These are phyloP conservation scores for Nomada fucata DNA, from an alignment of 2,888 invertebrate species.

Conservation along the genomic window DNA sequence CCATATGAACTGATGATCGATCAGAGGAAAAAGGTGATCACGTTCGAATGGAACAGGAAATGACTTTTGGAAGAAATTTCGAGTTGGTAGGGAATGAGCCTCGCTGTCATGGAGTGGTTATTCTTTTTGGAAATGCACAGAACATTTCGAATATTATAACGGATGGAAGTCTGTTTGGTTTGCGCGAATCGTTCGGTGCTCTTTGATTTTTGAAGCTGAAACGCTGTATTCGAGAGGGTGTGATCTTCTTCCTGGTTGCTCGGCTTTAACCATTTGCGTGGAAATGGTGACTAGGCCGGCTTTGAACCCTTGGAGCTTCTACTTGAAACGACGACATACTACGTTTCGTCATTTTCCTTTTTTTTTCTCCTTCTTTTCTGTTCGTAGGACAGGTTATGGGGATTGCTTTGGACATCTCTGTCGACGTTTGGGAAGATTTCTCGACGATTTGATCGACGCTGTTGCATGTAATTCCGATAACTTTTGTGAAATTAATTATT, in stretches of 20 bases:
- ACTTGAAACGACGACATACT: constrained; percentile 36
- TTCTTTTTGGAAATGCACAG: neutral
- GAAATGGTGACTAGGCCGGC: constrained; percentile 43
- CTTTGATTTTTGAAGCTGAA: constrained; percentile 52
- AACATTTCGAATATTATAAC: neutral
- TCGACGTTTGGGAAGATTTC: neutral
- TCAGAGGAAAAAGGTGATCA: no score
- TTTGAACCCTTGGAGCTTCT: constrained; percentile 26
- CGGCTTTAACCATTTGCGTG: constrained; percentile 53
- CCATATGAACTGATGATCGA: no score
- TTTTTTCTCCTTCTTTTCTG: no score
- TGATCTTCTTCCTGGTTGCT: constrained; percentile 41
- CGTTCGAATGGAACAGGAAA: neutral
- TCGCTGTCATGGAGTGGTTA: neutral
- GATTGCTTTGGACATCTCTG: constrained; percentile 4
- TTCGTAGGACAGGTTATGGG: neutral
- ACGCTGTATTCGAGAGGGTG: constrained; percentile 33
- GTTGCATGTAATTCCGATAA: neutral
- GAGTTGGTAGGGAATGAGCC: no score
- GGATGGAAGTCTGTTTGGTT: constrained; percentile 1
- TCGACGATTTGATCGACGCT: neutral
- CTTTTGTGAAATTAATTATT: no score
- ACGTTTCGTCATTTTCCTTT: neutral
- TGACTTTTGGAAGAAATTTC: no score
- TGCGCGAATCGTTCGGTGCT: neutral